Conservation (phyloP, 2,888 invertebrate species). For the Standfussiana lucernea region DNA sequence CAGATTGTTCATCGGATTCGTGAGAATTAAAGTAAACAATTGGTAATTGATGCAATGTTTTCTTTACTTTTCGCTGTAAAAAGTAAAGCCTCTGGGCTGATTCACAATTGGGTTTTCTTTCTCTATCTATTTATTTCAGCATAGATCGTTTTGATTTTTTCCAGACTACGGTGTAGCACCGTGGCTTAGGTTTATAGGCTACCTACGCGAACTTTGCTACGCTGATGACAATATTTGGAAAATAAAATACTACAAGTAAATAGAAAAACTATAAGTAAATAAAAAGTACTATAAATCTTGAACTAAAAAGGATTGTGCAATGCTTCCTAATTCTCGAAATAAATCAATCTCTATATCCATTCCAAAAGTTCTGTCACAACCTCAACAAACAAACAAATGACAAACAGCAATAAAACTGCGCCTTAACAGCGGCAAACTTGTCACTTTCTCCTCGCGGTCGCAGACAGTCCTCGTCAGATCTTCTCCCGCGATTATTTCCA, state of each 20-base stretch:
- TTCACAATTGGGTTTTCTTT: not conserved
- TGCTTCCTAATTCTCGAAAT: slow-evolving; percentile 1
- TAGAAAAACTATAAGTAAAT: too few species aligned
- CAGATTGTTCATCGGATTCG: slow-evolving; percentile 48
- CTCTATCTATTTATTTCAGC: not conserved
- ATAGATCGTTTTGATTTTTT: not conserved
- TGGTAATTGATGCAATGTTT: slow-evolving; percentile 22
- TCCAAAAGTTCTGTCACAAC: not conserved
- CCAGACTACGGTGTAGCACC: not conserved
- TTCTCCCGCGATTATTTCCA: slow-evolving; percentile 87
- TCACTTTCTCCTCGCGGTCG: slow-evolving; percentile 84
- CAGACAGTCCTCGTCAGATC: slow-evolving; percentile 85
- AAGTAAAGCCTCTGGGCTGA: not conserved
- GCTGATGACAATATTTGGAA: not conserved
- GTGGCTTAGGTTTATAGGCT: not conserved
- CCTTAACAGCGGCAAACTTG: slow-evolving; percentile 81
- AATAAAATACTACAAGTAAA: not conserved
- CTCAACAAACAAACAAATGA: slow-evolving; percentile 21
- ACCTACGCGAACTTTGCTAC: not conserved
- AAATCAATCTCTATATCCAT: not conserved
- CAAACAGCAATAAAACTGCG: slow-evolving; percentile 64
- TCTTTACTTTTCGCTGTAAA: slow-evolving; percentile 10
- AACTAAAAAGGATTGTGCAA: not conserved
- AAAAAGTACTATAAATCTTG: not conserved
- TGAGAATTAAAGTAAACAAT: slow-evolving; percentile 47